Conservation (phyloP, 2,113 vertebrate genomes). For the Polypterus senegalus region DNA sequence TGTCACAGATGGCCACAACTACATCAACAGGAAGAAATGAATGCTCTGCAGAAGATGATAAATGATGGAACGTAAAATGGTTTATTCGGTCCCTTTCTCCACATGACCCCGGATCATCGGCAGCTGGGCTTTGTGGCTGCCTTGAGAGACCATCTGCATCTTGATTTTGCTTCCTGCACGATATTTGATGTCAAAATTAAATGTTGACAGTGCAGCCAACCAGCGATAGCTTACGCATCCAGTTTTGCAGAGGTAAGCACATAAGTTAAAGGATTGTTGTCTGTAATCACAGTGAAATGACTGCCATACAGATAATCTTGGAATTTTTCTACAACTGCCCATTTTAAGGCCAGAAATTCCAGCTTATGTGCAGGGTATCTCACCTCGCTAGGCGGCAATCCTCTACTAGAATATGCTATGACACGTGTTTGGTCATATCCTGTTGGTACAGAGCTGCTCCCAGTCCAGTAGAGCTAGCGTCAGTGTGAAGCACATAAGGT, state of each 20-base stretch:
- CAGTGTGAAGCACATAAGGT: conserved; percentile 1
- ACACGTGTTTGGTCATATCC: neutral
- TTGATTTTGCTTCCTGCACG: neutral
- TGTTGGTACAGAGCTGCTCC: too few species aligned
- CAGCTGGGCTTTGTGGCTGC: neutral
- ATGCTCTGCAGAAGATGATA: too few species aligned
- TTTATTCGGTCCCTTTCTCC: neutral
- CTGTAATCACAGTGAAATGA: neutral
- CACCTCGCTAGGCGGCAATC: too few species aligned
- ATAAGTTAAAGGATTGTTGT: conserved; percentile 15
- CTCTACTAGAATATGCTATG: neutral
- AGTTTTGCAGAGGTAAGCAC: conserved; percentile 6
- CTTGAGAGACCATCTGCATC: conserved; percentile 11
- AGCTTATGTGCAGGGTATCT: too few species aligned
- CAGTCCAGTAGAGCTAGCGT: neutral
- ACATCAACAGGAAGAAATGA: too few species aligned
- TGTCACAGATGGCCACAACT: neutral
- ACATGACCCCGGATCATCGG: neutral
- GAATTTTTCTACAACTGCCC: conserved; percentile 9
- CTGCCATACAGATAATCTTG: conserved; percentile 11
- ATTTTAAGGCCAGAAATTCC: neutral
- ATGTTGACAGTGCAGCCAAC: conserved; percentile 11
- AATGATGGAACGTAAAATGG: too few species aligned
- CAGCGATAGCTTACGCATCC: conserved; percentile 7
- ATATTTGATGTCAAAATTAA: conserved; percentile 7